Conservation (phyloP, 2,888 invertebrate species). For the Perithous albicinctus region DNA sequence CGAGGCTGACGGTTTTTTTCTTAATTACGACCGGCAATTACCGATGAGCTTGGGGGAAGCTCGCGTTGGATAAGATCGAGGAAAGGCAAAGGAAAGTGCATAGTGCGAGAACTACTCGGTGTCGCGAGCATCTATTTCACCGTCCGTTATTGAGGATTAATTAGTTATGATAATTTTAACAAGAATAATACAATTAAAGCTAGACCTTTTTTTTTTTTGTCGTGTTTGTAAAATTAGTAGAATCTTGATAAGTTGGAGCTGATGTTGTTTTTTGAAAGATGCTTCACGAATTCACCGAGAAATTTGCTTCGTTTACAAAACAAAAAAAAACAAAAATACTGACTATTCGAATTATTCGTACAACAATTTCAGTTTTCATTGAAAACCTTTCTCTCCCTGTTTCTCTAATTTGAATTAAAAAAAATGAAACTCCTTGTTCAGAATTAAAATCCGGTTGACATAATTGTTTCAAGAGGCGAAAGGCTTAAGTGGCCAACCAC, state of each 20-base stretch:
- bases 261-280: too few relatives aligned
- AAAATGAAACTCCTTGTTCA: not conserved
- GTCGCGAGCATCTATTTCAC: slow-evolving; percentile 71
- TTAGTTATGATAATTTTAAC: too few relatives aligned
- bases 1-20: slow-evolving; percentile 61
- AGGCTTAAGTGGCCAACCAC: not conserved
- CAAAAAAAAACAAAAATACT: too few relatives aligned
- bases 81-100: slow-evolving; percentile 15
- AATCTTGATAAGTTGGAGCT: too few relatives aligned
- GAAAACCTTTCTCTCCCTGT: not conserved
- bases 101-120: slow-evolving; percentile 36
- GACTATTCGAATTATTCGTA: not conserved
- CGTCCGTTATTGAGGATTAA: slow-evolving; percentile 76
- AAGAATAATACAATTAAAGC: too few relatives aligned
- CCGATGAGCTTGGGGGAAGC: slow-evolving; percentile 37
- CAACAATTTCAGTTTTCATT: not conserved
- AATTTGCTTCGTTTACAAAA: too few relatives aligned
- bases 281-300: too few relatives aligned
- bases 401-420: not conserved
- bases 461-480: not conserved
- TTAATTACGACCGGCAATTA: slow-evolving; percentile 61
- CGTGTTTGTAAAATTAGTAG: too few relatives aligned
- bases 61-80: slow-evolving; percentile 28
- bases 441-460: not conserved
- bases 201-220: too few relatives aligned